Percentiles rank a stretch among this genome's conserved stretches.
These are phyloP conservation scores for Cantharis rustica DNA, from an alignment of 2,888 invertebrate genomes.

Conservation along the genomic window DNA sequence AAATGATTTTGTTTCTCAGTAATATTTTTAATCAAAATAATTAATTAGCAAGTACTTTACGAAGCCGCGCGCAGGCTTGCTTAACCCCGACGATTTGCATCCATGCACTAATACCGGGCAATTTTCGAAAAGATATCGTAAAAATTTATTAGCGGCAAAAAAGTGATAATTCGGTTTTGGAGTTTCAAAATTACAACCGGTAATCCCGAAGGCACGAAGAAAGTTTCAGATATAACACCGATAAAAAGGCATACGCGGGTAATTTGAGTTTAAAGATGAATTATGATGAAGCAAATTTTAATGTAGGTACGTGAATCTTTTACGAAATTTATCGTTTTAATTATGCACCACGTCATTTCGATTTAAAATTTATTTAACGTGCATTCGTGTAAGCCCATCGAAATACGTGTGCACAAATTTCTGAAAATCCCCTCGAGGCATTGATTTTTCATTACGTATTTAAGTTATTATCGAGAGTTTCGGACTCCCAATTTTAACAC, in stretches of 20 bases:
- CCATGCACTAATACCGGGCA: not conserved
- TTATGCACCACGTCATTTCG: conserved; percentile 36
- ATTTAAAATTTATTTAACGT: conserved; percentile 12
- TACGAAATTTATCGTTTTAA: conserved; percentile 4
- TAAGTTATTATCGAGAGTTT: conserved; percentile 23
- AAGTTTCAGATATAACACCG: not conserved
- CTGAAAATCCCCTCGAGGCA: conserved; percentile 9
- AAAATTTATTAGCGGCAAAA: not conserved
- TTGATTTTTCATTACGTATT: conserved; percentile 29
- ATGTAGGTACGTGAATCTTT: conserved; percentile 32
- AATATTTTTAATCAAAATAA: not conserved
- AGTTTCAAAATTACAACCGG: not conserved
- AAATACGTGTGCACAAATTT: conserved; percentile 15
- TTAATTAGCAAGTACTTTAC: not conserved
- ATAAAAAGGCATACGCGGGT: conserved; percentile 29
- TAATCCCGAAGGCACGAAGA: not conserved
- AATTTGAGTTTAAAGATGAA: conserved; percentile 42
- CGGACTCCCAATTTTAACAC: conserved; percentile 38
- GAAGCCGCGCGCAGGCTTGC: not conserved
- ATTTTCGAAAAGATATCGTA: not conserved
- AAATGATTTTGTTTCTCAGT: not conserved
- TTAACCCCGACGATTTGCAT: not conserved
- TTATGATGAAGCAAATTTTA: conserved; percentile 46
- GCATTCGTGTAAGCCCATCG: not conserved
- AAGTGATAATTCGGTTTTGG: not conserved